Evolutionary conservation across 2,888 invertebrate genomes (phyloP).

Genomic region (Leucophora obtusa): DNA sequence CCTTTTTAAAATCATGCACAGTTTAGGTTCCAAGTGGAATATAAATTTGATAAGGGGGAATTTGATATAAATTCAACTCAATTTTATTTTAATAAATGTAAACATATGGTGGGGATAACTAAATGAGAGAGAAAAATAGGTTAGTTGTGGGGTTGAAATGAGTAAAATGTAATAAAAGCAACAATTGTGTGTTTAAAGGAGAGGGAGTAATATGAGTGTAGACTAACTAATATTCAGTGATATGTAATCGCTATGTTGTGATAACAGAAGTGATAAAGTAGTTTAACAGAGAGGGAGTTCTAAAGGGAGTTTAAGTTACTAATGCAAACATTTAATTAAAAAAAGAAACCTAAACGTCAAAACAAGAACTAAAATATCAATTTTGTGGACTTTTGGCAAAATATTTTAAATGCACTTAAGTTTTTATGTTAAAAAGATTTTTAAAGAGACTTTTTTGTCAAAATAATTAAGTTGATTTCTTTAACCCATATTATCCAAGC

Average conservation of each 20-base stretch:
- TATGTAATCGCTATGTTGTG: conserved; percentile 36
- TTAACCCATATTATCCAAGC: too few species aligned
- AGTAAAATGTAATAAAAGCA: not conserved
- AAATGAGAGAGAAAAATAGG: not conserved
- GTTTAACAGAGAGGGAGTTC: not conserved
- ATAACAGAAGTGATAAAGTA: conserved; percentile 21
- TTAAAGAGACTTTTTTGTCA: too few species aligned
- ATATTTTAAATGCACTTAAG: too few species aligned
- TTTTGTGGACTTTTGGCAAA: too few species aligned
- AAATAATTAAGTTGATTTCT: too few species aligned
- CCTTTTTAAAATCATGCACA: conserved; percentile 18
- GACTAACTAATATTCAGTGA: not conserved
- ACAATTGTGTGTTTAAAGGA: not conserved
- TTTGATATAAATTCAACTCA: not conserved
- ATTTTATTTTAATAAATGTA: not conserved
- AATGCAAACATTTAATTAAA: too few species aligned
- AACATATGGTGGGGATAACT: not conserved
- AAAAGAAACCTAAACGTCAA: too few species aligned
- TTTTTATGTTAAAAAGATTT: too few species aligned
- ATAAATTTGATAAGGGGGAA: not conserved
- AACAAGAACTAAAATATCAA: too few species aligned
- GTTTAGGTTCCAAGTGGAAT: conserved; percentile 13
- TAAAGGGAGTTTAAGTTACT: too few species aligned
- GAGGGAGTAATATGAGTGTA: not conserved
- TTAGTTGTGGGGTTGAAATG: not conserved